Evolutionary conservation across 2,888 invertebrate species (phyloP), one percentile per base, ranked within the genome.

Genomic region (Nezara viridula): DNA sequence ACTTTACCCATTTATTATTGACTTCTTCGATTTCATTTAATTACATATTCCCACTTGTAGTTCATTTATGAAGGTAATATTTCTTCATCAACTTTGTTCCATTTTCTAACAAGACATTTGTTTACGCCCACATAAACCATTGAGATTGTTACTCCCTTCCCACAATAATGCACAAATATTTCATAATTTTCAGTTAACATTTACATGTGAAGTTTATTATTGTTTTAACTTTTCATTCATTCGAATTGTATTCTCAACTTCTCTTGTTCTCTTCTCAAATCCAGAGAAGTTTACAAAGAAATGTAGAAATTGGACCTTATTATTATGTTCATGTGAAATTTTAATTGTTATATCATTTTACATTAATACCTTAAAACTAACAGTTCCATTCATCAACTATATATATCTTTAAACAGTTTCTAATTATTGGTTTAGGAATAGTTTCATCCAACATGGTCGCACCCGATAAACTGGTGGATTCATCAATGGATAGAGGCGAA

Each of bases 391-490:
- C 40, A 86, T 55, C 44, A 47, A 44, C 44, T 81, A 81, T 81
- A n/a, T n/a, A 81, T 81, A 40, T 88, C 60, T 47, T 88, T 55
- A 81, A 88, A 88, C 37, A 81, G 52, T 85, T 88, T 88, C 52
- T 88, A 85, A 88, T 90, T 66, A 90, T 90, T 90, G 89, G 89
- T 90, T 90, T 90, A 90, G 90, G 90, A 88, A 49, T 89, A 85
- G 88, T 89, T 77, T 89, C 86, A 55, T 90, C 90, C 81, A 90
- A 66, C 89, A 90, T 90, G 90, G 90, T 90, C 86, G 90, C 90
- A 88, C 90, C 90, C 87, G 90, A 90, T 90, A 90, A 89, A 88
- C 89, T 90, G 89, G 89, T 90, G 90, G 90, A 90, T 88, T 88
- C 90, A 77, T 89, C 90, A 86, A 90, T 88, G 90, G 90, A 90